Base-by-base conservation (phyloP, 2,888 invertebrate genomes). In the Hypselothyrea guttata region DNA sequence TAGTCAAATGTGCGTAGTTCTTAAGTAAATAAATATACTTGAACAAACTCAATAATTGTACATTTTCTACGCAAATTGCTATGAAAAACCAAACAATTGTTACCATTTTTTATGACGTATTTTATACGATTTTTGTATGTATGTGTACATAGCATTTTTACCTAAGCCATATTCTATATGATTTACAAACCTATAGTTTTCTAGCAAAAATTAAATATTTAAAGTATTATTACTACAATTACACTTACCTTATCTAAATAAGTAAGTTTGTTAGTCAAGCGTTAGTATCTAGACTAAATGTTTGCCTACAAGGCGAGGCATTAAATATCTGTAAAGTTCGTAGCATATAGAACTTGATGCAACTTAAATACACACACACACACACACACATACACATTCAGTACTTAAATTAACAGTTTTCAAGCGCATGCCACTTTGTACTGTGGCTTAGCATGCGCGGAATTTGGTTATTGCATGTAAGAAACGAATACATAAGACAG, bases 61-160 rank as follows among this genome's bases (percentile, higher is more conserved):
- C 41, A 78, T 75, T 77, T 75, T 77, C 73, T 63, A 75, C 38
- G 38, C 46, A 47, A 64, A 45, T 41, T 16, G 16, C 33, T 15
- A 44, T 35, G 15, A n/a, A 35, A 46, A 33, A 45, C 12, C 12
- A 40, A 65, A 66, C 66, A 73, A 75, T 67, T 75, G 74, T 81
- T 77, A 78, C 49, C 53, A 61, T 73, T 81, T 78, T 76, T 68
- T 74, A 74, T 59, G 65, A 40, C 67, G 61, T 62, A 71, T 74
- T 74, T 78, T 78, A 74, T 78, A 78, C 78, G 74, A 74, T 30
- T 69, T 78, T 78, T 78, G 75, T 78, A 81, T 71, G 41, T 78
- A 81, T 71, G 41, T 78, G 77, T 75, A 78, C n/a, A 78, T 81
- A 78, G 53, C 7, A 53, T 75, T 81, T 78, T 77, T 77, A 81